These are phyloP conservation scores for Platygyra sinensis DNA, from an alignment of 64 coral and sea anemone species.

Conservation along the genomic window DNA sequence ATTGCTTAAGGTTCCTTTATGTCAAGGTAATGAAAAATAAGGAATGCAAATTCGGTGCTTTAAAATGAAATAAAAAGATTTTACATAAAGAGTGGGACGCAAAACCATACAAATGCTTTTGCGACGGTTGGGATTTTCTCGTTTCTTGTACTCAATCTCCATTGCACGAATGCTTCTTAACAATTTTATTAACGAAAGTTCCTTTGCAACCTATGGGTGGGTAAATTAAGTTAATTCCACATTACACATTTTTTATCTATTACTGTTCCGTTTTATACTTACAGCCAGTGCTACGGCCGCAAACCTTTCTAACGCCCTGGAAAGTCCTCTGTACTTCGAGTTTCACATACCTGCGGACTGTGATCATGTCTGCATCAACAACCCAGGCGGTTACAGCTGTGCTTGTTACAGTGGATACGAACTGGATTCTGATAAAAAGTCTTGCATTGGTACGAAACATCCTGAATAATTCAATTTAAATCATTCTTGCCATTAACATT, in stretches of 20 bases:
- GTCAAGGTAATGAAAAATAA: no score
- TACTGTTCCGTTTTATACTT: neutral
- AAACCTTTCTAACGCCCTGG: neutral
- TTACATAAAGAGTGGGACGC: no score
- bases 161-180: no score
- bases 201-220: no score
- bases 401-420: neutral
- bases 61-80: no score
- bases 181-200: no score
- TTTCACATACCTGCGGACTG: neutral
- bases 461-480: neutral
- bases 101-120: no score
- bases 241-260: neutral
- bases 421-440: neutral
- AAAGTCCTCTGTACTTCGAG: neutral
- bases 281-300: no score
- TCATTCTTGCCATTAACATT: neutral
- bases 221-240: neutral
- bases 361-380: neutral
- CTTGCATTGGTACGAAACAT: constrained; percentile 11
- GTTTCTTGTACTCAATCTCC: no score
- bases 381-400: constrained; percentile 16
- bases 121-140: no score
- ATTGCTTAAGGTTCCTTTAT: no score
- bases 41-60: no score